Evolutionary conservation across 2,113 vertebrate genomes (phyloP).

Genomic region (Dromaius novaehollandiae): DNA sequence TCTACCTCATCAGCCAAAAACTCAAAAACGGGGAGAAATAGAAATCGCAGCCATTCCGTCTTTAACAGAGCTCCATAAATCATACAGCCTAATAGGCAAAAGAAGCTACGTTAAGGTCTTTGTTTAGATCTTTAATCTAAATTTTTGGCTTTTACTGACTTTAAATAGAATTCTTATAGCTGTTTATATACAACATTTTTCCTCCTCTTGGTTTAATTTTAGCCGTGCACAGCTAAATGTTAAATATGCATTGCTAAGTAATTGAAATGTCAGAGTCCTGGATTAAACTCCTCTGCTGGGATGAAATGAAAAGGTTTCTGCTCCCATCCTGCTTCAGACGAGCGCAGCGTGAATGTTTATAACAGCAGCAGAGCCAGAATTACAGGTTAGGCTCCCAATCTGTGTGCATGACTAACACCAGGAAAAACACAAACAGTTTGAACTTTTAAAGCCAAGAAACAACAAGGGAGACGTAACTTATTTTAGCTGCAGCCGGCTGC

Average conservation of each 20-base stretch:
- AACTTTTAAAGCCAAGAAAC: background rate
- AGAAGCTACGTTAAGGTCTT: background rate
- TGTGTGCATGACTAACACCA: background rate
- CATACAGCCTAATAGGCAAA: background rate
- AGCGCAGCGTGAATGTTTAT: background rate
- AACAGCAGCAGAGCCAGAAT: slow-evolving; percentile 53
- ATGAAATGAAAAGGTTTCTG: slow-evolving; percentile 36
- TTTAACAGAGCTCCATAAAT: background rate
- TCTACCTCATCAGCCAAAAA: background rate
- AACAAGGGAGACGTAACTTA: background rate
- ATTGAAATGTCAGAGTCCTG: slow-evolving; percentile 25
- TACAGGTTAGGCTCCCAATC: slow-evolving; percentile 25
- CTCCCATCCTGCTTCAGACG: background rate
- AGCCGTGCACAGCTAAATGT: background rate
- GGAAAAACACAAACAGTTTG: slow-evolving; percentile 4
- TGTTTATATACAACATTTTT: background rate
- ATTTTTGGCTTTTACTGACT: background rate
- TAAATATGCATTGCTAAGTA: slow-evolving; percentile 34
- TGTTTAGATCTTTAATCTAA: slow-evolving; percentile 2
- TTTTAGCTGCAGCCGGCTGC: background rate
- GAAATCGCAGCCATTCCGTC: background rate
- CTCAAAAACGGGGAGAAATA: background rate
- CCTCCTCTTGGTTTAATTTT: slow-evolving; percentile 14
- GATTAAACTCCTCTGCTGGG: slow-evolving; percentile 5
- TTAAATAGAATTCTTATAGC: slow-evolving; percentile 16